Evolutionary conservation across 2,113 vertebrate genomes (phyloP).

Genomic region (Motacilla alba): DNA sequence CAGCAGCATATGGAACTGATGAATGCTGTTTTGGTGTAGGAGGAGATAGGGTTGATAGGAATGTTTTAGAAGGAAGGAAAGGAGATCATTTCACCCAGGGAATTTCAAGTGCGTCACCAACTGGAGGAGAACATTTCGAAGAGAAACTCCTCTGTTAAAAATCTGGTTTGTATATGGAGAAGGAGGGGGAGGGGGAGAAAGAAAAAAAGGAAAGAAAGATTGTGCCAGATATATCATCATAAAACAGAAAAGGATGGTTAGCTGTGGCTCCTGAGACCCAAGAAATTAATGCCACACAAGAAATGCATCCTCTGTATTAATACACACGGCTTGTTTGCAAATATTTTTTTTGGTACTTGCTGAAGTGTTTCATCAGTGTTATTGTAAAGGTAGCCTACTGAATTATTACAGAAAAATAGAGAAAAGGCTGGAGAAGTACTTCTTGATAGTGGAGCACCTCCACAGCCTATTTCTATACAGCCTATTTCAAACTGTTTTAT

Average conservation of each 20-base stretch:
- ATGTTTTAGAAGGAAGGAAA: conserved; percentile 44
- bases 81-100: conserved; percentile 44
- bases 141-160: conserved; percentile 57
- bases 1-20: conserved; percentile 63
- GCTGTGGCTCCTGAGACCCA: neutral
- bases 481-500: neutral
- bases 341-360: neutral
- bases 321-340: neutral
- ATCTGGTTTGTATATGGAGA: conserved; percentile 28
- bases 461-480: neutral
- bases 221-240: neutral
- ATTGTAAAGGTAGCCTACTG: neutral
- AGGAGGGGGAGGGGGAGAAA: neutral
- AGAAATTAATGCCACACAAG: neutral
- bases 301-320: neutral
- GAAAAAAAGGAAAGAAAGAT: neutral
- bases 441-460: neutral
- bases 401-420: neutral
- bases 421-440: neutral
- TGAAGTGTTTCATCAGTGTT: neutral
- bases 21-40: conserved; percentile 60
- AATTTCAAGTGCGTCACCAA: conserved; percentile 61
- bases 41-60: conserved; percentile 43
- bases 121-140: conserved; percentile 33
- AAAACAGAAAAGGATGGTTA: neutral